Evolutionary conservation across 2,113 vertebrate species (phyloP).

Genomic region (Girardinichthys multiradiatus): DNA sequence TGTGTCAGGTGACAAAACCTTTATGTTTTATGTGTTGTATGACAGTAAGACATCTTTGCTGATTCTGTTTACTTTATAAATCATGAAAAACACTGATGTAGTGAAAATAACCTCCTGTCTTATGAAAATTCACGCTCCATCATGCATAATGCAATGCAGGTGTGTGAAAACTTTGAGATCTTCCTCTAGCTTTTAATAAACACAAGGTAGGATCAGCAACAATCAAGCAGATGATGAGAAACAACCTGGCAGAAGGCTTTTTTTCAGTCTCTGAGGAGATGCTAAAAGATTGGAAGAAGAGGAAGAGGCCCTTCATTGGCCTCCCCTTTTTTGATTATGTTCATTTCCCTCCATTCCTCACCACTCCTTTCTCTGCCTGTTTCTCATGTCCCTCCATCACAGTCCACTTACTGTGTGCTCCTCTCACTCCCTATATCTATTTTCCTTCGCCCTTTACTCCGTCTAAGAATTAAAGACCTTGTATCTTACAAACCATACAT

Average conservation of each 20-base stretch:
- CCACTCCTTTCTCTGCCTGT: slow-evolving; percentile 29
- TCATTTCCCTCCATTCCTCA: slow-evolving; percentile 32
- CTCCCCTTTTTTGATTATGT: slow-evolving; percentile 47
- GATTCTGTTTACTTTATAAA: neutral
- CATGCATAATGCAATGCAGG: slow-evolving; percentile 19
- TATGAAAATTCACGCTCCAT: slow-evolving; percentile 1
- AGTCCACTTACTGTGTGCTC: slow-evolving; percentile 1
- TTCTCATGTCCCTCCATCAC: slow-evolving; percentile 16
- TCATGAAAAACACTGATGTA: neutral
- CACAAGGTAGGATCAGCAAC: slow-evolving; percentile 62
- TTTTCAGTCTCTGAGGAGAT: slow-evolving; percentile 63
- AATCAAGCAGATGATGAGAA: slow-evolving; percentile 75
- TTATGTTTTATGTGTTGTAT: neutral
- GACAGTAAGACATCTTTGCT: neutral
- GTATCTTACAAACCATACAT: slow-evolving; percentile 26
- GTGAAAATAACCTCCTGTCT: neutral
- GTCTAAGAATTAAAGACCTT: slow-evolving; percentile 28
- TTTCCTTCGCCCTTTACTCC: slow-evolving; percentile 30
- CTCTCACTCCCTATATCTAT: slow-evolving; percentile 29
- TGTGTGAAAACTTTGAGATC: slow-evolving; percentile 39
- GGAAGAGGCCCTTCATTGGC: slow-evolving; percentile 20
- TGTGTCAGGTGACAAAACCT: too few species aligned
- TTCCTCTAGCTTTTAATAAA: slow-evolving; percentile 53
- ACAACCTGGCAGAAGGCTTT: slow-evolving; percentile 67
- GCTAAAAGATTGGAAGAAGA: slow-evolving; percentile 37